Evolutionary conservation across 2,888 invertebrate genomes (phyloP), one percentile per base, ranked within the genome.

Genomic region (Acleris holmiana): DNA sequence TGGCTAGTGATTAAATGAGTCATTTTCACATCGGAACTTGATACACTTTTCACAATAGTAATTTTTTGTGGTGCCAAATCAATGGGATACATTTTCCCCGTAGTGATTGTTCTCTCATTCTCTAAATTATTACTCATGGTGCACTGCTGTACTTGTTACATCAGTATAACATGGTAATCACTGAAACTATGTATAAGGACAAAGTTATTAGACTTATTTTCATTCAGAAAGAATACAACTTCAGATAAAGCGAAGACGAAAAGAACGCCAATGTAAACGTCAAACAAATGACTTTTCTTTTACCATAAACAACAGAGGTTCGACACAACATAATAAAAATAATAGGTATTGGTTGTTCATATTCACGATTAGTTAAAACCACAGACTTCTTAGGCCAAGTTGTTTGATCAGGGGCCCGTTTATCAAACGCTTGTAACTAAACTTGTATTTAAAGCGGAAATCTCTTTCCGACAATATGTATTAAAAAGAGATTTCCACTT

Each of bases 81-180:
- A 73, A 93, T 92, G 70, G 93, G 93, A 85, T 93, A 93, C 83
- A 93, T 93, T 86, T 94, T 94, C 71, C 89, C 89, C 75, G 89
- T 79, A 71, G 93, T 90, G 69, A 88, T 79, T 74, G 94, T 93
- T 73, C 94, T 93, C 73, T 94, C 94, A 74, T 93, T 93, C 75
- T 93, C 93, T 75, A 89, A 81, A 84, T 91, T 91, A 73, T 79
- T 85, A 76, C 86, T 92, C 93, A 93, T 93, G 80, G 75, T 87
- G 75, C n/a, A 46, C 15, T 23, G 51, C 40, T 59, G 18, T 25
- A 7, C 25, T 55, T 19, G 3, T 50, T 25, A 18, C 35, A 21
- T 50, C 50, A 67, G 55, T 51, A 55, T 41, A 58, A 8, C 63
- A 67, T 66, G 53, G 23, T 62, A 62, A 17, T 10, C 25, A 15